phyloP scores from a whole-genome alignment of 2,113 vertebrate species.

The Prunella himalayana region DNA sequence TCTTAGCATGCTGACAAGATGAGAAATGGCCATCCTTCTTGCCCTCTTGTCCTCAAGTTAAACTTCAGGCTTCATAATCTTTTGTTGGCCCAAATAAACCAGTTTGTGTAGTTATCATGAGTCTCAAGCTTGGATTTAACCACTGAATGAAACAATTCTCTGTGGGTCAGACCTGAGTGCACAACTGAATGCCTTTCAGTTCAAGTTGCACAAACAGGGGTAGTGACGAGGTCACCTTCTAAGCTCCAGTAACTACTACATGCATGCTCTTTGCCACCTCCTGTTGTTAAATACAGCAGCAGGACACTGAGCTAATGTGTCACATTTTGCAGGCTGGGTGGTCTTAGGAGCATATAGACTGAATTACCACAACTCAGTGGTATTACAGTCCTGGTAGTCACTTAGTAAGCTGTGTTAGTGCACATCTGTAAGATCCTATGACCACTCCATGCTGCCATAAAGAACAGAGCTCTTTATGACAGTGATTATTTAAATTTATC shows the following conservation, averaged over 20 bases:
- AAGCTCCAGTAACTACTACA: background rate
- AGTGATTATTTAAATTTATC: background rate
- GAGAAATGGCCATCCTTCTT: background rate
- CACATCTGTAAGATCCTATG: background rate
- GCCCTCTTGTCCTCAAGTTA: background rate
- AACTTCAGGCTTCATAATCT: background rate
- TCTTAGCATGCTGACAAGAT: background rate
- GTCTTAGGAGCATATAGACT: background rate
- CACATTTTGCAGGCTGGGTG: background rate
- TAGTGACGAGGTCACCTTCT: background rate
- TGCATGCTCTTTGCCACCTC: background rate
- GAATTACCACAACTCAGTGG: background rate
- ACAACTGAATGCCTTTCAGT: background rate
- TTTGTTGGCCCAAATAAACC: background rate
- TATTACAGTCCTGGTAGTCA: background rate
- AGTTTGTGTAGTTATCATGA: background rate
- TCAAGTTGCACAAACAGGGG: background rate
- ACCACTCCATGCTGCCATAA: background rate
- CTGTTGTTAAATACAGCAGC: background rate
- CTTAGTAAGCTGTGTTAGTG: background rate
- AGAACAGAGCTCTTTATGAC: background rate
- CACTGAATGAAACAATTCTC: background rate
- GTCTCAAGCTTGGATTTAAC: background rate
- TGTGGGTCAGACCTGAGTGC: rapidly evolving
- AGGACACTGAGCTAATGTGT: background rate